These are phyloP conservation scores for Ferrisia virgata DNA, from an alignment of 2,888 invertebrate genomes.

Conservation along the genomic window DNA sequence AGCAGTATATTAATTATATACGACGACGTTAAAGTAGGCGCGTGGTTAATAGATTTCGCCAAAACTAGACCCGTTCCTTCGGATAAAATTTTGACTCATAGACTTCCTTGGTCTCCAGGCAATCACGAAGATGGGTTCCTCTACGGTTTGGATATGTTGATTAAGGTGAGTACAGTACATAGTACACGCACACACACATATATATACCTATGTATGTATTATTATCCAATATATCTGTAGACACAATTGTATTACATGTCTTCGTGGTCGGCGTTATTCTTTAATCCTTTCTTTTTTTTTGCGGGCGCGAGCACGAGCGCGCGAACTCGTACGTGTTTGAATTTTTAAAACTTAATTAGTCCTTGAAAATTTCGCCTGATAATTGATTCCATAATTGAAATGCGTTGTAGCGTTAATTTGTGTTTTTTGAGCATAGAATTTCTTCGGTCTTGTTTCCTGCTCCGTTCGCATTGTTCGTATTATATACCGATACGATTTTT, in stretches of 20 bases:
- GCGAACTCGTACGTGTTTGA: not conserved
- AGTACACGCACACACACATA: too few species aligned
- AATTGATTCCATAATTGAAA: constrained; percentile 30
- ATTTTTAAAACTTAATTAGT: constrained; percentile 13
- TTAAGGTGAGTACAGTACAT: constrained; percentile 65
- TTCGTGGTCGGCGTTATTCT: not conserved
- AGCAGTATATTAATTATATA: constrained; percentile 92
- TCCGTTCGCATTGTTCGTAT: not conserved
- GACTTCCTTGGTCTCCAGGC: constrained; percentile 81
- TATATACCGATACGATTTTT: not conserved
- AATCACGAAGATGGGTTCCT: constrained; percentile 96
- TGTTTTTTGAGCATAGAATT: not conserved
- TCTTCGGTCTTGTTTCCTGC: constrained; percentile 1
- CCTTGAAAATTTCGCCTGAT: constrained; percentile 18
- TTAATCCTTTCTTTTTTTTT: not conserved
- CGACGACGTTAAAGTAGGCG: constrained; percentile 81
- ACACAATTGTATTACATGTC: not conserved
- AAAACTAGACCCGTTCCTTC: constrained; percentile 78
- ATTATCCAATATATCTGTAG: too few species aligned
- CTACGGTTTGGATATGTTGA: constrained; percentile 86
- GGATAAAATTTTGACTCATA: constrained; percentile 70
- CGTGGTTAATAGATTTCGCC: constrained; percentile 97
- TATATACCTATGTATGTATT: not conserved
- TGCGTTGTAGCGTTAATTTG: constrained; percentile 15
- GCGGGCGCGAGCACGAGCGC: not conserved